Conservation (phyloP, 2,113 vertebrate species). For the Neolamprologus kungweensis region DNA sequence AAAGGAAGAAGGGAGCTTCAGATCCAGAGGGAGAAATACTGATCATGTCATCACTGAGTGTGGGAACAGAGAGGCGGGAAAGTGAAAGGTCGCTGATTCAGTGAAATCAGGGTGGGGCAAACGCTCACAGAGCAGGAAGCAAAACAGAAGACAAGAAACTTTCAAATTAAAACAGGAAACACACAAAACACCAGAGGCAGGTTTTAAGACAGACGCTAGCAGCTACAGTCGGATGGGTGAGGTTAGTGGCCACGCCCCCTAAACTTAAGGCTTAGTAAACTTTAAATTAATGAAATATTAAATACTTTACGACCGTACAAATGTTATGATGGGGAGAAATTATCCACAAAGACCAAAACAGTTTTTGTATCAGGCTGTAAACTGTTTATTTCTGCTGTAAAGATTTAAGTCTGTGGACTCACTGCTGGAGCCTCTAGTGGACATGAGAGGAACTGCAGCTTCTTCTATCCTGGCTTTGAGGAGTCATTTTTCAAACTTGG, state of each 20-base stretch:
- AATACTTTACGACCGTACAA: fast-evolving
- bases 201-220: not conserved
- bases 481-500: not conserved
- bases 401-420: not conserved
- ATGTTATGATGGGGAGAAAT: not conserved
- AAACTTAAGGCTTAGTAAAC: not conserved
- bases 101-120: not conserved
- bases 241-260: not conserved
- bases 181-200: not conserved
- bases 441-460: fast-evolving
- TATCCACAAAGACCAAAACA: not conserved
- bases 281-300: not conserved
- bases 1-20: not conserved
- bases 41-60: fast-evolving
- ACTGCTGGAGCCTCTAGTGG: not conserved
- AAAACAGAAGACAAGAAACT: not conserved
- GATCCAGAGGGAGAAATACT: not conserved
- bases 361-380: not conserved
- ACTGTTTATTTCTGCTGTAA: not conserved
- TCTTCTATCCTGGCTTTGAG: not conserved
- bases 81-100: not conserved
- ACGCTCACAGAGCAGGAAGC: not conserved
- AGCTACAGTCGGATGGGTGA: not conserved
- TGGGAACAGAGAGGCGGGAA: not conserved
- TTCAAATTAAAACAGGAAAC: not conserved